Percentiles rank a stretch among this genome's conserved stretches.
phyloP scores from a whole-genome alignment of 2,888 invertebrate genomes.

The Automeris io region DNA sequence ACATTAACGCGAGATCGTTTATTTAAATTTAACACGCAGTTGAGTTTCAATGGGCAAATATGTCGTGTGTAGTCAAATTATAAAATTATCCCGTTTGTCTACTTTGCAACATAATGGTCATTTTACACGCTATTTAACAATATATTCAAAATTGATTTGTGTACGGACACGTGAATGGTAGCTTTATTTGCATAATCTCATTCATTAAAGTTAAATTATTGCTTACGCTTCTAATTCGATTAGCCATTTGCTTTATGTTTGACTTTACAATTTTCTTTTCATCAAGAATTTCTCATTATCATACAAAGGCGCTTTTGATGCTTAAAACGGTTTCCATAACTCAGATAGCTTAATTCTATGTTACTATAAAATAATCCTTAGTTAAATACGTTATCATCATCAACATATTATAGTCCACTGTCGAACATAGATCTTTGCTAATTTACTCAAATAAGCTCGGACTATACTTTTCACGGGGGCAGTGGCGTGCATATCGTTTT shows the following conservation, averaged over 20 bases:
- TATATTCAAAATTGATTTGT: slow-evolving; percentile 53
- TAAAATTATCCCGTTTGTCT: slow-evolving; percentile 57
- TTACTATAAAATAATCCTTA: too few relatives aligned
- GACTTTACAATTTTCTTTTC: too few relatives aligned
- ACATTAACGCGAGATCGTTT: slow-evolving; percentile 54
- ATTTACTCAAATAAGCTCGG: too few relatives aligned
- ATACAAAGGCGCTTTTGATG: too few relatives aligned
- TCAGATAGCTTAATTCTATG: too few relatives aligned
- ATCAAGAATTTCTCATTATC: too few relatives aligned
- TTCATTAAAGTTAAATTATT: slow-evolving; percentile 38
- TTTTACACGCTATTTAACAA: slow-evolving; percentile 73
- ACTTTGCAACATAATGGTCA: slow-evolving; percentile 44
- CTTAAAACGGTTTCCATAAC: too few relatives aligned
- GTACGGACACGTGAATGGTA: slow-evolving; percentile 52
- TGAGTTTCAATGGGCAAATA: slow-evolving; percentile 56
- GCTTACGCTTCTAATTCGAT: slow-evolving; percentile 38
- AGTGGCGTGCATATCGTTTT: too few relatives aligned
- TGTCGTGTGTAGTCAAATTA: slow-evolving; percentile 49
- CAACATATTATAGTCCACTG: too few relatives aligned
- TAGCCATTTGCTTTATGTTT: slow-evolving; percentile 6
- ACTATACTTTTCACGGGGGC: too few relatives aligned
- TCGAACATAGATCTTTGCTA: too few relatives aligned
- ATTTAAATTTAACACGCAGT: slow-evolving; percentile 73
- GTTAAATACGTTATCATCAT: too few relatives aligned
- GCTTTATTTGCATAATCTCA: slow-evolving; percentile 61